A percentile compares a stretch with the other conserved stretches of the same genome.
Evolutionary conservation across 2,113 vertebrate genomes (phyloP).

Genomic region (rabbit (Oryctolagus cuniculus)): DNA sequence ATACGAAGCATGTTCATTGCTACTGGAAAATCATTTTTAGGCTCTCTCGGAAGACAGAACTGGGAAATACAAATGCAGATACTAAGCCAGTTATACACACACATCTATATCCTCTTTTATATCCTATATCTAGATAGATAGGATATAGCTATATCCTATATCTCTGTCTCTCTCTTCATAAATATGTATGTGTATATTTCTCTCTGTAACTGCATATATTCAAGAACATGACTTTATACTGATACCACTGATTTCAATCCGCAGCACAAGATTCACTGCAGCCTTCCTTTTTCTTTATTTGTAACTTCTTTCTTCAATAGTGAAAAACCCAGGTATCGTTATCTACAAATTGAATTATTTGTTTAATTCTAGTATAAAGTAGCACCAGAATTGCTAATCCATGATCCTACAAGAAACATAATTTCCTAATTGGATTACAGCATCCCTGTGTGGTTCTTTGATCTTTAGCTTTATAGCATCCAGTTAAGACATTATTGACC

Average conservation of each 20-base stretch:
- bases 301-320: not conserved
- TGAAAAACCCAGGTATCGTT: not conserved
- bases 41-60: not conserved
- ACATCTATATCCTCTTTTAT: not conserved
- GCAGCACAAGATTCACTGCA: not conserved
- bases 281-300: not conserved
- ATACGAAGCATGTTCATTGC: not conserved
- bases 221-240: not conserved
- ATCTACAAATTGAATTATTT: not conserved
- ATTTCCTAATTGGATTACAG: not conserved
- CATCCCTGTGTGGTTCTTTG: not conserved
- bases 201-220: not conserved
- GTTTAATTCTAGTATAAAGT: not conserved
- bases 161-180: not conserved
- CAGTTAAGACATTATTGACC: not conserved
- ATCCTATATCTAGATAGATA: too few relatives aligned
- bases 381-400: not conserved
- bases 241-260: not conserved
- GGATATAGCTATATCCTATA: too few relatives aligned
- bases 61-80: not conserved
- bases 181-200: not conserved
- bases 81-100: not conserved
- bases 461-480: not conserved
- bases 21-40: not conserved
- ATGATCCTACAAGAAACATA: not conserved